These are phyloP conservation scores for Caloenas nicobarica DNA, from an alignment of 2,113 vertebrate genomes.

Conservation along the genomic window DNA sequence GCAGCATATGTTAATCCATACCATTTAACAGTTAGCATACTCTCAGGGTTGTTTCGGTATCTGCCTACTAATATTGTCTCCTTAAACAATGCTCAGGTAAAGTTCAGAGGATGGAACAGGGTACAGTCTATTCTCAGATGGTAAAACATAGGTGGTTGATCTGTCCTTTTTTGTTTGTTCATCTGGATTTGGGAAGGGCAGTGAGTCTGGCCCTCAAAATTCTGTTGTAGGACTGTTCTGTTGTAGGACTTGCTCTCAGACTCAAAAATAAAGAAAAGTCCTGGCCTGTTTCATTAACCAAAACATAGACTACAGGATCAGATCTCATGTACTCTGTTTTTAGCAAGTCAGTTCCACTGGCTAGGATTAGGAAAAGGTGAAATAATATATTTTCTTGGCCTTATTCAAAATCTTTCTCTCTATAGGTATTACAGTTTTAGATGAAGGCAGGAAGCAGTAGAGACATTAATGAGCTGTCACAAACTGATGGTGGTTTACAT, in stretches of 20 bases:
- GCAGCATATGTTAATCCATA: neutral
- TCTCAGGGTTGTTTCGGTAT: neutral
- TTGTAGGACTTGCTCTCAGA: neutral
- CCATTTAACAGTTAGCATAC: neutral
- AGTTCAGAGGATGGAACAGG: neutral
- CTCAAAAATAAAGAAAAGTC: neutral
- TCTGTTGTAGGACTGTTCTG: neutral
- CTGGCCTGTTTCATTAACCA: neutral
- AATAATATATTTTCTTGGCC: neutral
- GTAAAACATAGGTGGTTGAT: neutral
- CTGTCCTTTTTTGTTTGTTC: neutral
- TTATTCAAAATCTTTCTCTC: neutral
- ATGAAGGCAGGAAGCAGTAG: neutral
- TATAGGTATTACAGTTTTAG: neutral
- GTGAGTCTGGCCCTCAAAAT: neutral
- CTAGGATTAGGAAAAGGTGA: neutral
- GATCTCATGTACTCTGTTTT: neutral
- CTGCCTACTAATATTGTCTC: neutral
- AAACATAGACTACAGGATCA: neutral
- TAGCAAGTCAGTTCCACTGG: neutral
- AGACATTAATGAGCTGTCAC: neutral
- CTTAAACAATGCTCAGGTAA: neutral
- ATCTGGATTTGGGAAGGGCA: neutral
- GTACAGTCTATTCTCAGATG: fast-evolving
- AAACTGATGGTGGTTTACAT: neutral